phyloP scores from a whole-genome alignment of 2,888 invertebrate genomes.

The Ligdia adustata region DNA sequence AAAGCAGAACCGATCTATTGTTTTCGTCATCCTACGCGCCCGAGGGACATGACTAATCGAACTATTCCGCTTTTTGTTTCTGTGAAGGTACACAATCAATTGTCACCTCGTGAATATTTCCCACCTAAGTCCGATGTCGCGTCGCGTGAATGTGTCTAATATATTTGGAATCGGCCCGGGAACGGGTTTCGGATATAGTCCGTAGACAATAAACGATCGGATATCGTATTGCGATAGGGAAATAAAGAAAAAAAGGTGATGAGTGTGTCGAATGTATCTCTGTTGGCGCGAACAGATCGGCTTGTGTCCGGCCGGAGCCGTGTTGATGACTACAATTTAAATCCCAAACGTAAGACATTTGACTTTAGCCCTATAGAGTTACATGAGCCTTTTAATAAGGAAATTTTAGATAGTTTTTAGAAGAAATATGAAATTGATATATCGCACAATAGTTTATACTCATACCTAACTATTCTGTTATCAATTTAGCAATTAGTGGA shows the following conservation, averaged over 20 bases:
- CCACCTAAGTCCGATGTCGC: slow-evolving; percentile 54
- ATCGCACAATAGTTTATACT: slow-evolving; percentile 10
- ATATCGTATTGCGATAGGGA: slow-evolving; percentile 75
- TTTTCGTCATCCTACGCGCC: slow-evolving; percentile 74
- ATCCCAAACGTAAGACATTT: slow-evolving; percentile 45
- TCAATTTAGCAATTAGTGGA: too few relatives aligned
- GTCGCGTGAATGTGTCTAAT: slow-evolving; percentile 61
- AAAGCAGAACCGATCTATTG: slow-evolving; percentile 80
- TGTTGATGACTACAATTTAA: slow-evolving; percentile 56
- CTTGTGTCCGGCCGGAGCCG: slow-evolving; percentile 46
- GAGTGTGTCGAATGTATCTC: slow-evolving; percentile 64
- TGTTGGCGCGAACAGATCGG: slow-evolving; percentile 72
- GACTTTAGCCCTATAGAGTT: slow-evolving; percentile 52
- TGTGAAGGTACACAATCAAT: slow-evolving; percentile 73
- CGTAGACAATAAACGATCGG: slow-evolving; percentile 72
- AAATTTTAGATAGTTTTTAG: slow-evolving; percentile 43
- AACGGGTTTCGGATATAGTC: slow-evolving; percentile 74
- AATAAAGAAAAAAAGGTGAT: slow-evolving; percentile 71
- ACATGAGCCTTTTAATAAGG: slow-evolving; percentile 58
- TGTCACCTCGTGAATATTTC: slow-evolving; percentile 78
- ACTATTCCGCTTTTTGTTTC: slow-evolving; percentile 78
- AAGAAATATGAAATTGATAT: slow-evolving; percentile 19
- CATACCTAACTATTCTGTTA: too few relatives aligned
- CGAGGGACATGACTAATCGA: slow-evolving; percentile 78
- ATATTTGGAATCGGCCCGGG: slow-evolving; percentile 74